These are phyloP conservation scores for Leucosticte australis DNA, from an alignment of 2,113 vertebrate species.

Conservation along the genomic window DNA sequence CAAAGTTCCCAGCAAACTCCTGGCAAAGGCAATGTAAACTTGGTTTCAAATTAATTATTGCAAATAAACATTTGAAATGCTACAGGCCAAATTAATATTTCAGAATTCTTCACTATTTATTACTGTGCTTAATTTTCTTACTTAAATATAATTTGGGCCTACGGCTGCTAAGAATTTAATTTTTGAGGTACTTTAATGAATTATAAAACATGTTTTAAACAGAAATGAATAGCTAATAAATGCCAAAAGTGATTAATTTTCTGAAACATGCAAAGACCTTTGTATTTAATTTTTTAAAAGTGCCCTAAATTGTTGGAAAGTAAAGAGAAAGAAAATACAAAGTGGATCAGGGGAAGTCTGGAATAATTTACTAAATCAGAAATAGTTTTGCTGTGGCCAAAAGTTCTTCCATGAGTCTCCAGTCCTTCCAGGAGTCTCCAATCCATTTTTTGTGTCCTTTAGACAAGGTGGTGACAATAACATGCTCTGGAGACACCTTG, in stretches of 20 bases:
- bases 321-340: background rate
- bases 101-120: slow-evolving; percentile 42
- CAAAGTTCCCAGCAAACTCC: slow-evolving; percentile 14
- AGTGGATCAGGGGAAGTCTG: background rate
- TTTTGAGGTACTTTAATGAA: slow-evolving; percentile 66
- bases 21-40: slow-evolving; percentile 12
- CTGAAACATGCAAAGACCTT: background rate
- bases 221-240: slow-evolving; percentile 50
- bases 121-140: slow-evolving; percentile 53
- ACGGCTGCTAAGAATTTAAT: slow-evolving; percentile 54
- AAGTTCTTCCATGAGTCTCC: accelerated
- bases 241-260: slow-evolving; percentile 61
- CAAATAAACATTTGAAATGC: slow-evolving; percentile 50
- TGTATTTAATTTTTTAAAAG: slow-evolving; percentile 30
- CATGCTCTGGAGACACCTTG: background rate
- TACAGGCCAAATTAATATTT: slow-evolving; percentile 66
- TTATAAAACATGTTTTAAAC: slow-evolving; percentile 59
- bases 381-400: background rate
- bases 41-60: slow-evolving; percentile 47
- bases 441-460: background rate
- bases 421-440: background rate
- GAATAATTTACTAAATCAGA: background rate
- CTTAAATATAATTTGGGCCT: slow-evolving; percentile 55
- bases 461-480: background rate
- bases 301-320: slow-evolving; percentile 13